Evolutionary conservation across 2,113 vertebrate genomes (phyloP).

Genomic region (Myotis lucifugus): DNA sequence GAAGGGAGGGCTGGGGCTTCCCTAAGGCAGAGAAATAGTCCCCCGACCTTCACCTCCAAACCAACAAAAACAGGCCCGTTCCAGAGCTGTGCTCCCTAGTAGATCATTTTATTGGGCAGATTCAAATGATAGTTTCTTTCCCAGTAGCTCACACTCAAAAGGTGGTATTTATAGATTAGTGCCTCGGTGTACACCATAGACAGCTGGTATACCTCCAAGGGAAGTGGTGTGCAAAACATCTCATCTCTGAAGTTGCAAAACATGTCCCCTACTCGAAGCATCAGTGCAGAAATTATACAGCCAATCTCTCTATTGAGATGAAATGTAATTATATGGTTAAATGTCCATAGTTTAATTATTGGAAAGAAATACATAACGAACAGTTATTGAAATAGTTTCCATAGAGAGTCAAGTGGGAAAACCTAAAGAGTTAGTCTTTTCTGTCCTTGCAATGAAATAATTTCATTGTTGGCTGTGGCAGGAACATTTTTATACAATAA

Average conservation of each 20-base stretch:
- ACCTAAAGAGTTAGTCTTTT: conserved; percentile 11
- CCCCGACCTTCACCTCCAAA: neutral
- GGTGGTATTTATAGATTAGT: neutral
- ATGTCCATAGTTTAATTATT: conserved; percentile 59
- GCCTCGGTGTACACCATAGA: neutral
- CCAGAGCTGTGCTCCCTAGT: neutral
- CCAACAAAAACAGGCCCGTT: neutral
- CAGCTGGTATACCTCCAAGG: neutral
- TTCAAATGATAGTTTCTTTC: neutral
- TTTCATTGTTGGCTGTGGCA: neutral
- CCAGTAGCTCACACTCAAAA: neutral
- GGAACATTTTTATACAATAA: conserved; percentile 31
- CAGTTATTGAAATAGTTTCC: conserved; percentile 49
- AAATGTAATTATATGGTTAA: conserved; percentile 36
- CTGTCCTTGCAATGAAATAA: conserved; percentile 17
- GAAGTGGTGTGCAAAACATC: neutral
- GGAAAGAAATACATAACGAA: conserved; percentile 45
- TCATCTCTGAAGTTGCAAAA: neutral
- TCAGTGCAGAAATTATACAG: neutral
- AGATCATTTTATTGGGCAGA: neutral
- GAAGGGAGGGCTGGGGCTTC: neutral
- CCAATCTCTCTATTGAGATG: neutral
- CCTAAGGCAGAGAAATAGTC: neutral
- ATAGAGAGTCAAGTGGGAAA: conserved; percentile 24
- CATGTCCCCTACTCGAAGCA: neutral